Evolutionary conservation across 2,113 vertebrate species (phyloP).

Genomic region (Phalacrocorax brasilianus): DNA sequence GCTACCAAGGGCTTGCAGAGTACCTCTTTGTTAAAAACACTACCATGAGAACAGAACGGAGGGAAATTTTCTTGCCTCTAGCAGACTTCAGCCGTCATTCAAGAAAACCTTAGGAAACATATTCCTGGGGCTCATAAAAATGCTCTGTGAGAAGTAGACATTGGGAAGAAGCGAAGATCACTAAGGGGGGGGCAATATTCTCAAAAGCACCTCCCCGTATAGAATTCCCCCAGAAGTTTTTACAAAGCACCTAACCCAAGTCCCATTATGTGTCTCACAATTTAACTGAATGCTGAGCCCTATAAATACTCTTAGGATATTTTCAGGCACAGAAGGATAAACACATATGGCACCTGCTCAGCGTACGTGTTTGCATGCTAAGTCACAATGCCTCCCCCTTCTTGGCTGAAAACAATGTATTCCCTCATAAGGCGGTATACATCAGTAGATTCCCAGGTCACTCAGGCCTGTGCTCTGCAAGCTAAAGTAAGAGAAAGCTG

Average conservation of each 20-base stretch:
- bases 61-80: neutral
- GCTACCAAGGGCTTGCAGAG: neutral
- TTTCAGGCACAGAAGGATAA: neutral
- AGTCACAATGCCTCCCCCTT: neutral
- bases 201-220: neutral
- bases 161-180: neutral
- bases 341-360: neutral
- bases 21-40: neutral
- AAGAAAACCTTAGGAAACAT: neutral
- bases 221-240: neutral
- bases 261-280: neutral
- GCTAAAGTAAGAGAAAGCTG: neutral
- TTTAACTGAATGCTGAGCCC: neutral
- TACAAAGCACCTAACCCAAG: neutral
- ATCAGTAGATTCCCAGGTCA: neutral
- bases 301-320: neutral
- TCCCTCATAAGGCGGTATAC: neutral
- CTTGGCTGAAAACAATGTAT: accelerated
- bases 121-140: neutral
- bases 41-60: neutral
- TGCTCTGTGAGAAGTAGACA: neutral
- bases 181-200: neutral
- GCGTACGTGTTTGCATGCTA: neutral
- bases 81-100: neutral
- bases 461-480: neutral